Evolutionary conservation across 2,888 invertebrate species (phyloP), one percentile per base, ranked within the genome.

Genomic region (Nysson spinosus): DNA sequence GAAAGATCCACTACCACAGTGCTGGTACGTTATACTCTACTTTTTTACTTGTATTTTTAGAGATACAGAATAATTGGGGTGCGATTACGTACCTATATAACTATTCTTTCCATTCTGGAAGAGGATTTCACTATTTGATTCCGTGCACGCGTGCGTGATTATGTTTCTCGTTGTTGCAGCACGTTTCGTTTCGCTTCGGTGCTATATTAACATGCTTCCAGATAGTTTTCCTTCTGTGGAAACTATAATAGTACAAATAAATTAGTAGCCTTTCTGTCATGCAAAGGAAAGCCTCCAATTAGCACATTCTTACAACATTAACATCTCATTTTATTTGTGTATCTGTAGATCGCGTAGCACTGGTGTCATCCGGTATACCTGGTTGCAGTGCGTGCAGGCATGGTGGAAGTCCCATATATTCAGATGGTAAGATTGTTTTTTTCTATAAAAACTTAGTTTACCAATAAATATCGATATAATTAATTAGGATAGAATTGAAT

Each of bases 341-440:
- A n/a, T n/a, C 68, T 71, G 24, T 47, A 92, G 92, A 92, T 91
- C 90, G 90, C 76, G 90, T 91, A 83, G 91, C 91, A 76, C 88
- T 92, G 82, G 90, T 91, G 74, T 89, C 89, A 69, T 89, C 85
- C 43, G 85, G 80, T 72, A 79, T 85, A 54, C 82, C 84, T 51
- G 82, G 83, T 54, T 85, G 85, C 74, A 85, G 76, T 55, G 85
- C 84, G 28, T 85, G 85, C 73, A 78, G 84, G 71, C 83, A 83
- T 65, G 82, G 83, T 49, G 78, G 77, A 50, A 85, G 85, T 76
- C 84, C 84, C 9, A 81, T 83, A 67, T 85, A 85, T 62, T 83
- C 84, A 4, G 85, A 85, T 56, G 85, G 84, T 81, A 71, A 81
- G 72, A 7, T 16, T 17, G 3, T 22, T 34, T 16, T 24, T 17